Conservation (phyloP, 2,113 vertebrate species). For the Sinocyclocheilus rhinocerous region DNA sequence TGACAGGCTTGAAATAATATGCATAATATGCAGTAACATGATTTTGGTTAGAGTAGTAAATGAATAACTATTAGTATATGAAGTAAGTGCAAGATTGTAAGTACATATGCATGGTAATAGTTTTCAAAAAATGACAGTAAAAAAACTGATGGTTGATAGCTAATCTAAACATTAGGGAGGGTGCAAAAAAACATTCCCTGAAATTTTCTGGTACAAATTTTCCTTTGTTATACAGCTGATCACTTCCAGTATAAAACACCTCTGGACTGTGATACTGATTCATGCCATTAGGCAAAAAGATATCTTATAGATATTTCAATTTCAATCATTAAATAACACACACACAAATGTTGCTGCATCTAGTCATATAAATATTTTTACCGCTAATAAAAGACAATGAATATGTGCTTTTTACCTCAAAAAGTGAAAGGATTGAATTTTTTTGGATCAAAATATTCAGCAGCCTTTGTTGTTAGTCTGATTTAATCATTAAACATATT, state of each 20-base stretch:
- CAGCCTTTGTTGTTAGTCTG: neutral
- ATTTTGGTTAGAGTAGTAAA: neutral
- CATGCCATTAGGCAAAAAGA: neutral
- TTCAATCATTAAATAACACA: neutral
- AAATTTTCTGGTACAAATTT: too few relatives aligned
- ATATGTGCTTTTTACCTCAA: neutral
- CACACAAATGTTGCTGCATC: neutral
- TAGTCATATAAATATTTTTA: neutral
- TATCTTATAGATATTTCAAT: neutral
- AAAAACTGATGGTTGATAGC: neutral
- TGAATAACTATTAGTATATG: neutral
- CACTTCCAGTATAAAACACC: neutral
- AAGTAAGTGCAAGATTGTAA: neutral
- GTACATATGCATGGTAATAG: neutral
- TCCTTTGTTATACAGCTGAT: neutral
- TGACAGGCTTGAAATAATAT: neutral
- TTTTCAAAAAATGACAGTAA: neutral
- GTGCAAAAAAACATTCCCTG: too few relatives aligned
- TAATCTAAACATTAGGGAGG: neutral
- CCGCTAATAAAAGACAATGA: neutral
- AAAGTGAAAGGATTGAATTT: neutral
- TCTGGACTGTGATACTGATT: neutral
- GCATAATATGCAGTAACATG: neutral
- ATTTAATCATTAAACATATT: constrained; percentile 3
- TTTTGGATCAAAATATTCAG: neutral